Evolutionary conservation across 2,888 invertebrate species (phyloP), one percentile per base, ranked within the genome.

Genomic region (Invenusta paracnida): DNA sequence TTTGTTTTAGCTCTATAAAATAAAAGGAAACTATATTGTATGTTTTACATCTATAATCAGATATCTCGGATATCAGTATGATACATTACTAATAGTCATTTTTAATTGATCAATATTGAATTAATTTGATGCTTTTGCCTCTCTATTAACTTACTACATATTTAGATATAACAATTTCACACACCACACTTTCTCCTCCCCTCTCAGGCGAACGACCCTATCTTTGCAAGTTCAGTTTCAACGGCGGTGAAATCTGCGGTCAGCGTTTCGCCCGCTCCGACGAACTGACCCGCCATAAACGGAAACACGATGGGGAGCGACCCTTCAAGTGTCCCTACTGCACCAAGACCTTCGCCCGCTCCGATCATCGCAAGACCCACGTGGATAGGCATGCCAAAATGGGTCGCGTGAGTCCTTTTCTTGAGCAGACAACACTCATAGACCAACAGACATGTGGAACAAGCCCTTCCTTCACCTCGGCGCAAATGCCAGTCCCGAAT

Each of bases 211-310:
- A 88, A 30, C 87, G 87, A 82, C 88, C 88, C 1, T 88, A 87
- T 66, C 83, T 86, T 25, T 88, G 88, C 83, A 66, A 81, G 29
- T 87, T 86, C 86, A 48, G 48, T 30, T 82, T 82, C 82, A 13
- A 29, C 17, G 23, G 29, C n/a, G 82, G 82, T 5, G 82, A 82
- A 82, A 86, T 85, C 23, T 88, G 88, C 67, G 85, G 87, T 30
- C 87, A 87, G 87, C 29, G 86, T 25, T 88, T 88, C 66, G 87
- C 88, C 5, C 86, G 88, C 0, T 87, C 87, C n/a, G 88, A 88
- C 67, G 88, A 88, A 29, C 67, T 88, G 23, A 88, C 88, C 1
- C 83, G 88, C 1, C 88, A 88, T 48, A 87, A 85, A 2, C 83
- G 87, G 25, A 87, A 87, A 31, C 88, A 88, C 67, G 85, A 85